Conservation (phyloP, 2,113 vertebrate genomes). For the Pogonocichla stellata region DNA sequence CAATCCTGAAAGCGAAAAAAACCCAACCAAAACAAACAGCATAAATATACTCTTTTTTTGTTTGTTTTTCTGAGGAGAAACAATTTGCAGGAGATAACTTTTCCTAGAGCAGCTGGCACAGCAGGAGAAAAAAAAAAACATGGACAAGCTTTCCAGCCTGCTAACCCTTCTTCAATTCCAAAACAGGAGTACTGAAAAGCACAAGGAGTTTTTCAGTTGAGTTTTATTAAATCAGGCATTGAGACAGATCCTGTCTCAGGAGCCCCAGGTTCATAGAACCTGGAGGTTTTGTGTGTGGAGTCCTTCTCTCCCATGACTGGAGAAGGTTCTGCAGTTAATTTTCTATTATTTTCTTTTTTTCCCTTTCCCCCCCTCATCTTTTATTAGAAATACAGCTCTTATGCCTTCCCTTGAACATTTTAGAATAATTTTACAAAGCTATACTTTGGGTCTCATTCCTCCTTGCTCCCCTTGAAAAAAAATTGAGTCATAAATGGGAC, state of each 20-base stretch:
- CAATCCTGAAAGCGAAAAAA: background rate
- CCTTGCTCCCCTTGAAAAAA: background rate
- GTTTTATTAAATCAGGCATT: background rate
- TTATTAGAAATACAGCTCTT: background rate
- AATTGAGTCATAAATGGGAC: background rate
- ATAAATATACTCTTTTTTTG: too few species aligned
- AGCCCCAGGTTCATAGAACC: background rate
- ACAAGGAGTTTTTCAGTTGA: background rate
- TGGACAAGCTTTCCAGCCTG: too few species aligned
- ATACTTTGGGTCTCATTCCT: background rate
- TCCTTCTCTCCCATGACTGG: background rate
- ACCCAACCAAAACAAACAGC: background rate
- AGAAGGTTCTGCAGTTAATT: background rate
- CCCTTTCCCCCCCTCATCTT: rapidly evolving
- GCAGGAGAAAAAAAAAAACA: too few species aligned
- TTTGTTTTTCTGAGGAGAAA: background rate
- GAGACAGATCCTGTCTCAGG: background rate
- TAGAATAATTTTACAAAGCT: background rate
- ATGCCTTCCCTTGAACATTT: background rate
- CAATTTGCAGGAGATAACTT: background rate
- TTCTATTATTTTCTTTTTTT: rapidly evolving
- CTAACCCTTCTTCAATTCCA: background rate
- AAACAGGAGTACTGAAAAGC: background rate
- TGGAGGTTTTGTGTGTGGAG: background rate
- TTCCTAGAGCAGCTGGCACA: background rate